Evolutionary conservation across 2,888 invertebrate species (phyloP), one percentile per base, ranked within the genome.

Genomic region (Cephus pygmeus): DNA sequence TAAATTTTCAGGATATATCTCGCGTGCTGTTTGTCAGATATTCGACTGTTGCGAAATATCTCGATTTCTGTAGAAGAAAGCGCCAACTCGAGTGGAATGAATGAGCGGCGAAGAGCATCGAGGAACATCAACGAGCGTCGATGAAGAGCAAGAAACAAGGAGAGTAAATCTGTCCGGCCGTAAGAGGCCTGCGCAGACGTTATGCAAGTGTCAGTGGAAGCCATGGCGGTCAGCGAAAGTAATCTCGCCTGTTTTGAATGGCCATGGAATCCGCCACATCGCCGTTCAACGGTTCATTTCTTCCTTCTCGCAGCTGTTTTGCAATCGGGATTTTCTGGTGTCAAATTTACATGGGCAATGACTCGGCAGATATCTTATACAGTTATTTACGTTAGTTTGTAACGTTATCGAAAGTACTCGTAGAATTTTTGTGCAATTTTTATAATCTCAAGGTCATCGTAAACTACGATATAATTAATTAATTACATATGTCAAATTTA

Each of bases 201-300:
- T 83, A 84, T 81, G 82, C 79, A 82, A 83, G 78, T 78, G 77
- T 79, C 76, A 77, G 76, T 79, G 80, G 80, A 78, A 78, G 75
- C 75, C 75, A 73, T 81, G 83, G 81, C 84, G 87, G 85, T 88
- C 87, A 87, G 89, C 88, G 89, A 89, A 89, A 89, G 89, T 84
- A 86, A 87, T 87, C 85, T 82, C 83, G 79, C 81, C 78, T 79
- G 79, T 80, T 81, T 77, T 75, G 79, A 81, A 80, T 75, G 79
- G 23, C 31, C 75, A 74, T 69, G 73, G 77, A 81, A 79, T 73
- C 80, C 76, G 79, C 34, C 68, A 40, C 71, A 73, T 30, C 68
- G 23, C 23, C 40, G 40, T 56, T 56, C 40, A 71, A 33, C 76
- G 75, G 69, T 77, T 76, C 77, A 31, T 80, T 81, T 73, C 75